Base-by-base conservation (phyloP, 1,140 invertebrate species). In the Pemphigus obesinymphae region DNA sequence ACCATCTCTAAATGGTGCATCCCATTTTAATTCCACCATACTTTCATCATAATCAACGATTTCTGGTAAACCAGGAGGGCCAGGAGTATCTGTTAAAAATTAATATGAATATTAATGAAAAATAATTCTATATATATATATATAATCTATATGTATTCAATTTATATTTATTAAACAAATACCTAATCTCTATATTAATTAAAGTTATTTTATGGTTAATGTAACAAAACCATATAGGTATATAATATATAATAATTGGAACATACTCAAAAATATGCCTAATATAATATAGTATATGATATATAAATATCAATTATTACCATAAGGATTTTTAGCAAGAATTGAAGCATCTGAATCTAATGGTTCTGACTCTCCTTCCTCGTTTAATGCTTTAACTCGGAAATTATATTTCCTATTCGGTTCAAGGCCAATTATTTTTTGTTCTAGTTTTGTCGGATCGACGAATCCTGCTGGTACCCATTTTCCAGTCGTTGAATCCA, bases 281-380 rank as follows among this genome's bases (percentile, higher is more conserved):
- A n/a, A n/a, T n/a, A n/a, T n/a, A n/a, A n/a, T n/a, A n/a, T n/a
- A n/a, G n/a, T n/a, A n/a, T n/a, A n/a, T n/a, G n/a, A n/a, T n/a
- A n/a, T n/a, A n/a, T n/a, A n/a, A n/a, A n/a, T n/a, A n/a, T n/a
- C n/a, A n/a, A n/a, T n/a, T n/a, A n/a, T 87, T 88, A 92, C 93
- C 96, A 88, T 93, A 98, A 83, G 97, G 96, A 92, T 99, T 98
- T 88, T 99, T 99, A 68, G 97, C 97, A 15, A 94, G 86, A 82
- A 95, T 94, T 0, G 94, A 90, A 81, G 92, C 90, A 82, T 97
- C 95, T 0, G 95, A 94, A 84, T 96, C 95, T 20, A 99, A 87
- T 15, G 96, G 95, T 85, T 96, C 95, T 0, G 96, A 97, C 88
- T 97, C 95, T 29, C 97, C 97, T 87, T 97, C 96, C 85, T 97